These are phyloP conservation scores for Holacanthella duospinosa DNA, from an alignment of 2,888 invertebrate genomes.

Conservation along the genomic window DNA sequence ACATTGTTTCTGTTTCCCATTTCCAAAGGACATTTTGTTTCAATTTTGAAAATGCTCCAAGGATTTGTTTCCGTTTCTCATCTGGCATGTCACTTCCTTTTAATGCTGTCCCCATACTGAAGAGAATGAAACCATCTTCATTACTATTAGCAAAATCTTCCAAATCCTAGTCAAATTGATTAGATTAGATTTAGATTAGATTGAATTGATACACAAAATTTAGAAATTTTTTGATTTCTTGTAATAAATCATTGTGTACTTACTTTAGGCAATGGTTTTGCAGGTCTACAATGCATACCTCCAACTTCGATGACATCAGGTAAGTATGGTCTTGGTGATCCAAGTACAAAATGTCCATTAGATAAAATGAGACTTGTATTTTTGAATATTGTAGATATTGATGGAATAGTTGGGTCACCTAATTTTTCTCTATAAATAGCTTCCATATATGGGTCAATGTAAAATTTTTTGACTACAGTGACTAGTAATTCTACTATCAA, in stretches of 20 bases:
- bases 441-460: constrained; percentile 7
- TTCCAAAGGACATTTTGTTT: constrained; percentile 76
- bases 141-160: constrained; percentile 53
- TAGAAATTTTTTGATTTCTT: no score
- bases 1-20: constrained; percentile 56
- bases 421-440: constrained; percentile 6
- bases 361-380: constrained; percentile 34
- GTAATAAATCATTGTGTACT: neutral
- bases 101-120: constrained; percentile 77
- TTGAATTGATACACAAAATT: no score
- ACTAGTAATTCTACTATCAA: neutral
- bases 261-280: constrained; percentile 52
- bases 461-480: neutral
- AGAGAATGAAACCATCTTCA: constrained; percentile 62
- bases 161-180: constrained; percentile 42
- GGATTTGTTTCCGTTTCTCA: constrained; percentile 55
- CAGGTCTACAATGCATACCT: constrained; percentile 52
- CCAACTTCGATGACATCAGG: constrained; percentile 33
- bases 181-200: no score
- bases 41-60: constrained; percentile 61
- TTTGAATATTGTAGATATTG: constrained; percentile 27
- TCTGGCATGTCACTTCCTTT: constrained; percentile 70
- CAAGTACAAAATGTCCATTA: constrained; percentile 35
- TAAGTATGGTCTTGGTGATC: constrained; percentile 23
- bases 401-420: constrained; percentile 22